Evolutionary conservation across 2,797 vertebrate genomes (phyloP), one percentile per base, ranked within the genome.

Genomic region (Sardinella longiceps): DNA sequence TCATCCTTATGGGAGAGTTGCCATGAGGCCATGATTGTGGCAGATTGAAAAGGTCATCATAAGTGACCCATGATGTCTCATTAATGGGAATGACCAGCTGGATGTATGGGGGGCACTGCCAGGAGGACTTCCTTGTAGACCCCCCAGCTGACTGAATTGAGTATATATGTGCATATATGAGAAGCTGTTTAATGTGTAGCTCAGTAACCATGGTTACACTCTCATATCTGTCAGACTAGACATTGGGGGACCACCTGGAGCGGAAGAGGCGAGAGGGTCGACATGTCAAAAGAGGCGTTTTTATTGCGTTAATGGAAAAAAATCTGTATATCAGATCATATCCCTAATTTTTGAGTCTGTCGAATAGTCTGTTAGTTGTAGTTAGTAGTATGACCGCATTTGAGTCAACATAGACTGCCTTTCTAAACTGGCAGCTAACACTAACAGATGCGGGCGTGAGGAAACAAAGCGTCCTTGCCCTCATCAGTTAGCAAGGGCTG

Each of bases 121-220:
- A 25, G n/a, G 56, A 10, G 58, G n/a, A 46, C 56, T 1, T 23
- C 11, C 23, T n/a, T 10, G n/a, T 25, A 25, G 56, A 60, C 56
- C 10, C 56, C n/a, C 56, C n/a, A 23, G 53, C 53, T 56, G 23
- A 5, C 20, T 23, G 53, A 56, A 60, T 9, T 60, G 23, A 60
- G 5, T 85, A 84, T 63, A 15, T 58, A 81, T 83, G 18, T 86
- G 85, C 56, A 85, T 85, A 50, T 74, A 33, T 89, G 83, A 63
- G 83, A n/a, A 84, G 58, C 85, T 30, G 87, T 82, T 45, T 20
- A 74, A 83, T 37, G 28, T 30, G 10, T 39, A 9, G n/a, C 43
- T 23, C 28, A 25, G 46, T 83, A 53, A 53, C 43, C 45, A 77
- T 83, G 20, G 46, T 25, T 12, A 74, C 46, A 50, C 28, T 83